Conservation (phyloP, 2,113 vertebrate species). For the Ceuthmochares aereus region DNA sequence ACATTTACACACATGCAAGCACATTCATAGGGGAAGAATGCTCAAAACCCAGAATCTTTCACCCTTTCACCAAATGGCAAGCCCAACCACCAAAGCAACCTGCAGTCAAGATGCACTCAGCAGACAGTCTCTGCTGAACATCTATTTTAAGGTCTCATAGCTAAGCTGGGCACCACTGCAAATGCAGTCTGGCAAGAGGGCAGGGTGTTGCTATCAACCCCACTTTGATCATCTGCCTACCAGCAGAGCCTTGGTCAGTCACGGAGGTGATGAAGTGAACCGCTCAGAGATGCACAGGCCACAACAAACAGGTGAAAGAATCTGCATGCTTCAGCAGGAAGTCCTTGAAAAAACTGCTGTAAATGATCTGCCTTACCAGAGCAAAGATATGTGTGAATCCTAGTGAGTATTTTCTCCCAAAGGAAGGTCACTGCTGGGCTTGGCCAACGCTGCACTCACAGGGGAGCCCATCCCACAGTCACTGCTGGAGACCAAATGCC, state of each 20-base stretch:
- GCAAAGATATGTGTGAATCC: neutral
- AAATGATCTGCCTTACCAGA: neutral
- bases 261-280: neutral
- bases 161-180: neutral
- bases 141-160: neutral
- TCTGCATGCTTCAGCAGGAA: neutral
- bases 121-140: neutral
- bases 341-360: neutral
- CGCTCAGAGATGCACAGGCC: neutral
- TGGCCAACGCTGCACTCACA: slow-evolving; percentile 72
- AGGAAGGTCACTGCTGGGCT: slow-evolving; percentile 47
- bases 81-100: neutral
- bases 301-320: neutral
- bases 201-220: neutral
- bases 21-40: neutral
- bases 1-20: slow-evolving; percentile 22
- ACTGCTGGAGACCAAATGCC: slow-evolving; percentile 90
- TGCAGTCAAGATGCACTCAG: accelerated
- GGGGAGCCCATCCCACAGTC: slow-evolving; percentile 71
- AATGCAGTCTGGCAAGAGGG: neutral
- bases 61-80: neutral
- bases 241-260: neutral
- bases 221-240: neutral
- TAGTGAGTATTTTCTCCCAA: neutral
- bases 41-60: neutral